These are phyloP conservation scores for Aporophyla lueneburgensis DNA, from an alignment of 2,888 invertebrate genomes.

Conservation along the genomic window DNA sequence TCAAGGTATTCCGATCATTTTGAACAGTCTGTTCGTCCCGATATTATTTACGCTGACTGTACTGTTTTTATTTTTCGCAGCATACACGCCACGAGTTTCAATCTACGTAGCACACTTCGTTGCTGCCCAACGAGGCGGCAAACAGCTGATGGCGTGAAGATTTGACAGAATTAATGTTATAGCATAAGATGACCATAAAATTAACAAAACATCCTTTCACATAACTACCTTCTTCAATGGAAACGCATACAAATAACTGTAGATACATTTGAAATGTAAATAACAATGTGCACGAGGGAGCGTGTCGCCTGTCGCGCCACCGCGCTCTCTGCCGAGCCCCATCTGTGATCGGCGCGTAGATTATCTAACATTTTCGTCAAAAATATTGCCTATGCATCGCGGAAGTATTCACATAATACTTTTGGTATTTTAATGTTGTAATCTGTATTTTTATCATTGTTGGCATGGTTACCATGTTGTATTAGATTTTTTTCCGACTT, in stretches of 20 bases:
- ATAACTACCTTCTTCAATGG: conserved; percentile 67
- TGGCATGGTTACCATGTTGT: background rate
- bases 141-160: conserved; percentile 3
- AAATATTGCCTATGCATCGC: conserved; percentile 43
- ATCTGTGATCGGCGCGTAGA: conserved; percentile 57
- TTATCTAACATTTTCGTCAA: conserved; percentile 63
- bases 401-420: conserved; percentile 59
- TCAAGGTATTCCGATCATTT: no score
- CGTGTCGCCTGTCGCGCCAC: conserved; percentile 75
- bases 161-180: background rate
- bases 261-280: conserved; percentile 66
- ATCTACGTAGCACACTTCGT: background rate
- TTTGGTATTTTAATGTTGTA: conserved; percentile 41
- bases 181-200: background rate
- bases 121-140: background rate
- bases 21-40: no score
- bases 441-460: conserved; percentile 30
- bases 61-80: no score
- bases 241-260: conserved; percentile 78
- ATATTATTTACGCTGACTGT: no score
- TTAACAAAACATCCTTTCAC: background rate
- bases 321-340: conserved; percentile 47
- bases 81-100: no score
- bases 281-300: conserved; percentile 75
- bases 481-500: background rate